A percentile compares a stretch with the other conserved stretches of the same genome.
Conservation (phyloP, 2,113 vertebrate species). For the Shinisaurus crocodilurus region DNA sequence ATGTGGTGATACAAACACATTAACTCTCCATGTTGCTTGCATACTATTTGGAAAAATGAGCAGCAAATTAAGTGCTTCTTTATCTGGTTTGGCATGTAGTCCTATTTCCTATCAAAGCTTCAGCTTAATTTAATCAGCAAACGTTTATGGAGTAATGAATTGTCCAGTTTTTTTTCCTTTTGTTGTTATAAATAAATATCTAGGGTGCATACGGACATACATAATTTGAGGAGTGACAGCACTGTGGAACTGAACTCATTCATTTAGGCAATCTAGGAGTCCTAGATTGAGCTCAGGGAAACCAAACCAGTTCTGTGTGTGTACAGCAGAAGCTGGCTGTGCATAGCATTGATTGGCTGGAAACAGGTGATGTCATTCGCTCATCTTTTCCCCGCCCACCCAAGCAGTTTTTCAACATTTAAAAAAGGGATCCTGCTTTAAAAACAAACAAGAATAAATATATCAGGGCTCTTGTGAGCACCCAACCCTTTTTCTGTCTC, state of each 20-base stretch:
- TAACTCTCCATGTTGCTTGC: neutral
- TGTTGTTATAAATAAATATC: neutral
- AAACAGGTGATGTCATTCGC: neutral
- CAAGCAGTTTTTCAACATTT: too few species aligned
- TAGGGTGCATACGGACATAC: too few species aligned
- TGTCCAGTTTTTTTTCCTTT: neutral
- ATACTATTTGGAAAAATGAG: conserved; percentile 27
- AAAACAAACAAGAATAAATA: too few species aligned
- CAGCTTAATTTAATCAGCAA: neutral
- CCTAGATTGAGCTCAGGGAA: neutral
- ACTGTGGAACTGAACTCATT: neutral
- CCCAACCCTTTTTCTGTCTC: too few species aligned
- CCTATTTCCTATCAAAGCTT: neutral
- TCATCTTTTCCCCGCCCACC: neutral
- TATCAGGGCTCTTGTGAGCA: too few species aligned
- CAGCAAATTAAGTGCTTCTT: conserved; percentile 18
- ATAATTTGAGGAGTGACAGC: too few species aligned
- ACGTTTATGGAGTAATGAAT: neutral
- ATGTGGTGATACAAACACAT: conserved; percentile 35
- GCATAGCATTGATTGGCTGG: too few species aligned
- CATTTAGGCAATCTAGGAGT: too few species aligned
- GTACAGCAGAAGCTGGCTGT: neutral
- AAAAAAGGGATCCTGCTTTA: too few species aligned
- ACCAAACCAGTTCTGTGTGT: neutral
- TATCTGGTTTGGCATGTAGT: neutral